Evolutionary conservation across 2,797 vertebrate genomes (phyloP).

Genomic region (Ptychadena robeensis): DNA sequence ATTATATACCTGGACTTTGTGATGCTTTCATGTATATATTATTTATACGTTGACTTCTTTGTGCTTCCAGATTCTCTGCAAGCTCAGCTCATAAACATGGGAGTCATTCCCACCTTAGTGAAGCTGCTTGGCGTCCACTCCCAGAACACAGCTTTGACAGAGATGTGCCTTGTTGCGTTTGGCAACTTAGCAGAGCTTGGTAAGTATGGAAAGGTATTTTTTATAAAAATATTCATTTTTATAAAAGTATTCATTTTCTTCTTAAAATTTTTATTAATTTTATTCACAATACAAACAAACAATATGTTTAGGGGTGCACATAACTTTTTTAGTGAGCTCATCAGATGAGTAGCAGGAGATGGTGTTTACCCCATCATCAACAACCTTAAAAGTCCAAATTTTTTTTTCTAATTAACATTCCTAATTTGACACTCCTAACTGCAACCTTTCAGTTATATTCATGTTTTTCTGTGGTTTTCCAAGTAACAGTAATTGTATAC

Average conservation of each 20-base stretch:
- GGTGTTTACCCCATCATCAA: too few relatives aligned
- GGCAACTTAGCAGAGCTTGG: conserved; percentile 97
- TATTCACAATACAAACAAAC: too few relatives aligned
- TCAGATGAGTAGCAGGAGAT: too few relatives aligned
- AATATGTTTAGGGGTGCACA: too few relatives aligned
- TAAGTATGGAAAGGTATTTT: conserved; percentile 70
- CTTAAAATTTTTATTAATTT: too few relatives aligned
- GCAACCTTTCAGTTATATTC: too few relatives aligned
- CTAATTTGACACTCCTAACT: too few relatives aligned
- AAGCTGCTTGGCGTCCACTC: conserved; percentile 93
- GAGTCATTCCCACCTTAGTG: conserved; percentile 96
- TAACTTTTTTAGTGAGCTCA: too few relatives aligned
- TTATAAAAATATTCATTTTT: background rate
- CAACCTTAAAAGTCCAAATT: too few relatives aligned
- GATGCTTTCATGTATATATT: background rate
- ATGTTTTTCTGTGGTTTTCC: too few relatives aligned
- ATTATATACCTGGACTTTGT: background rate
- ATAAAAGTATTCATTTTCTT: background rate
- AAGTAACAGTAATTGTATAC: too few relatives aligned
- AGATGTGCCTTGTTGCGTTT: conserved; percentile 98
- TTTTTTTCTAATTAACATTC: too few relatives aligned
- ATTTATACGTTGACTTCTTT: conserved; percentile 1
- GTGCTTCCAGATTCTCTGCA: conserved; percentile 87
- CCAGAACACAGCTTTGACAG: conserved; percentile 91
- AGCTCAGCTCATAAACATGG: conserved; percentile 97